Percentiles rank a stretch among this genome's conserved stretches.
Conservation (phyloP, 2,113 vertebrate genomes). For the Cinclus cinclus region DNA sequence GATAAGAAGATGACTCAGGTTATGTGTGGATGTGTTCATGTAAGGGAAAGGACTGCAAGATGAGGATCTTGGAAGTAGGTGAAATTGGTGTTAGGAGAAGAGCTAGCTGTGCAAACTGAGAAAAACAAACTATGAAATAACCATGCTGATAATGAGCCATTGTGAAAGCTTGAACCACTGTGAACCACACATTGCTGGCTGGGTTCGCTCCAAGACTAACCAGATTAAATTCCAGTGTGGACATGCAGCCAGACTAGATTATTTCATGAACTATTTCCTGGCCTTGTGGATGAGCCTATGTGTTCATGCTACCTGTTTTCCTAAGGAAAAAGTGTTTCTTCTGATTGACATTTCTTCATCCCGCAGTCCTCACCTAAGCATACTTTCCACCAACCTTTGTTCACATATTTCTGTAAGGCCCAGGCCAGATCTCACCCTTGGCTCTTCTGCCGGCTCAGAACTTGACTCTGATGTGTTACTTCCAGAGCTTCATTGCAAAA, state of each 20-base stretch:
- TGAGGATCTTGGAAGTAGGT: neutral
- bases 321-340: neutral
- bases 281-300: neutral
- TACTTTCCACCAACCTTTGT: neutral
- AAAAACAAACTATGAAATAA: neutral
- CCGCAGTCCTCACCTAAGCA: neutral
- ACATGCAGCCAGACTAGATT: neutral
- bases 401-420: neutral
- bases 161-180: neutral
- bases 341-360: neutral
- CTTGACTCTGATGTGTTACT: neutral
- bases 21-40: neutral
- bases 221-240: neutral
- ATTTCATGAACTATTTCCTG: neutral
- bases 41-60: neutral
- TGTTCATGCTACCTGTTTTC: neutral
- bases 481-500: neutral
- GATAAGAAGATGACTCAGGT: neutral
- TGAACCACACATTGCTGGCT: neutral
- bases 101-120: neutral
- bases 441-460: neutral
- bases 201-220: fast-evolving
- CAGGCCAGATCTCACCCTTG: neutral
- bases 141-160: neutral
- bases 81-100: neutral